phyloP scores from a whole-genome alignment of 2,888 invertebrate species.

The Oscheius sp. region DNA sequence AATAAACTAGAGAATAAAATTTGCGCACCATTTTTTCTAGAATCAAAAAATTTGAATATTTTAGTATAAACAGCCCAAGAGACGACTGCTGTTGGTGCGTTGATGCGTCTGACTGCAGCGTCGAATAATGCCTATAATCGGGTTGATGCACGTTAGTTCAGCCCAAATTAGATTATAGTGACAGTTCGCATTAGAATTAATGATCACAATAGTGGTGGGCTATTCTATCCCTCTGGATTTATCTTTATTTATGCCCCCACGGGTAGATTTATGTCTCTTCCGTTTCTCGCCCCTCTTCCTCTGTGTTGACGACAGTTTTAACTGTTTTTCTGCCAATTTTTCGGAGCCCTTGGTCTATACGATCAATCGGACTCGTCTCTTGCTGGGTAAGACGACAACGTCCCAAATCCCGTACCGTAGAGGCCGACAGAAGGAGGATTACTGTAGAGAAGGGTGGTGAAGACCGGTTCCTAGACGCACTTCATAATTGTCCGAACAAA shows the following conservation, averaged over 20 bases:
- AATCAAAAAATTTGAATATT: not conserved
- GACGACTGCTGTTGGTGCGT: constrained; percentile 34
- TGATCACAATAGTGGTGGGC: constrained; percentile 3
- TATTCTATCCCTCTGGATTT: not conserved
- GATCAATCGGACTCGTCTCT: constrained; percentile 4
- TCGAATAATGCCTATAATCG: constrained; percentile 37
- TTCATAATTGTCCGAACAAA: constrained; percentile 38
- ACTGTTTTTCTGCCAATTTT: not conserved
- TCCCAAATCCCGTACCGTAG: constrained; percentile 34
- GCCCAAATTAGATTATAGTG: constrained; percentile 37
- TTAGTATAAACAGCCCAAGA: constrained; percentile 8
- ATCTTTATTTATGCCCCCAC: not conserved
- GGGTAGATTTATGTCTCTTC: not conserved
- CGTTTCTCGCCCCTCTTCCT: not conserved
- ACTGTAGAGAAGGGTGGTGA: constrained; percentile 18
- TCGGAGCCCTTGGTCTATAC: constrained; percentile 5
- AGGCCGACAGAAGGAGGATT: not conserved
- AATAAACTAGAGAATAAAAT: not conserved
- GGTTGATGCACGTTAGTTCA: constrained; percentile 38
- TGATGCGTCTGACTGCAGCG: constrained; percentile 37
- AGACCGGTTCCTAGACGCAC: constrained; percentile 33
- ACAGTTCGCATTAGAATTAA: constrained; percentile 37
- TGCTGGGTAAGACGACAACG: not conserved
- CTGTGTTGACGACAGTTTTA: not conserved
- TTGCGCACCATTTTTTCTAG: not conserved